Percentiles rank a stretch among this genome's conserved stretches.
These are phyloP conservation scores for Cephus sareptanus DNA, from an alignment of 2,888 invertebrate genomes.

Conservation along the genomic window DNA sequence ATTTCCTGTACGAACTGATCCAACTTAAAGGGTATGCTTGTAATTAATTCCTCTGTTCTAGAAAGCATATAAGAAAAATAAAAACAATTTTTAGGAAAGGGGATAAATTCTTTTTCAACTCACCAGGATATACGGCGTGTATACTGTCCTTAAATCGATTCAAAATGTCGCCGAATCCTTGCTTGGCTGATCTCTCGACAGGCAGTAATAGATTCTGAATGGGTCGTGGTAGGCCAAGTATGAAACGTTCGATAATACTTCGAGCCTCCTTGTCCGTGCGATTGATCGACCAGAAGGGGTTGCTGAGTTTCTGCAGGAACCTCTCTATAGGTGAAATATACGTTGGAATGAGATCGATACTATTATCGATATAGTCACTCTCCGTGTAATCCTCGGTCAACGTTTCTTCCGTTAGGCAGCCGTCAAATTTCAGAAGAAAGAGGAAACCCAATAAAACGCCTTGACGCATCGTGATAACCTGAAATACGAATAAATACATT, in stretches of 20 bases:
- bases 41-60: neutral
- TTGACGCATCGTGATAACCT: neutral
- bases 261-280: constrained; percentile 7
- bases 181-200: neutral
- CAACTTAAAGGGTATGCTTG: neutral
- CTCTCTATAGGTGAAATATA: constrained; percentile 7
- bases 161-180: neutral
- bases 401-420: neutral
- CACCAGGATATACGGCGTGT: neutral
- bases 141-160: neutral
- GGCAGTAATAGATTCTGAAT: constrained; percentile 6
- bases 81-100: neutral
- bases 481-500: neutral
- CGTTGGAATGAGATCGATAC: neutral
- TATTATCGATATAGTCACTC: neutral
- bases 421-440: neutral
- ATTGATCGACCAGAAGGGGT: constrained; percentile 14
- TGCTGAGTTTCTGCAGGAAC: constrained; percentile 6
- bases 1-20: neutral
- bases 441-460: neutral
- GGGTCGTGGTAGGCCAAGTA: constrained; percentile 7
- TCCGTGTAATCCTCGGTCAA: neutral
- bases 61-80: neutral
- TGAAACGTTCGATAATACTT: constrained; percentile 2
- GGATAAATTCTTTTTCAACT: neutral